phyloP scores from a whole-genome alignment of 2,888 invertebrate genomes.

The Nysson spinosus region DNA sequence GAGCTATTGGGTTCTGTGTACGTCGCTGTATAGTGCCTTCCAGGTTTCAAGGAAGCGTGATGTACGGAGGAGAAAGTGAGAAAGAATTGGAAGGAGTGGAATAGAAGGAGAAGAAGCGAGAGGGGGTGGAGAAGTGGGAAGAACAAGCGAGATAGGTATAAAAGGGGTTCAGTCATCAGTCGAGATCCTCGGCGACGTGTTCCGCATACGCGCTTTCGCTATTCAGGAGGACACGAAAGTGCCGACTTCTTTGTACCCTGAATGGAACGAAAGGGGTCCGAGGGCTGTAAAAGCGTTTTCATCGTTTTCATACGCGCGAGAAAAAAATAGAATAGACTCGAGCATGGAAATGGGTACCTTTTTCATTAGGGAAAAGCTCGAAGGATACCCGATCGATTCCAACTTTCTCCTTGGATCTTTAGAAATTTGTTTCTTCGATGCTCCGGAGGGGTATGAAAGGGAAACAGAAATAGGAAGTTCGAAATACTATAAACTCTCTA shows the following conservation, averaged over 20 bases:
- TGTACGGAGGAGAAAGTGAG: too few species aligned
- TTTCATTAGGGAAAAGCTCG: background rate
- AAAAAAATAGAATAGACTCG: background rate
- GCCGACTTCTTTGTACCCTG: constrained; percentile 21
- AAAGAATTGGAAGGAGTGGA: too few species aligned
- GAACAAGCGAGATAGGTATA: too few species aligned
- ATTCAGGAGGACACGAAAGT: constrained; percentile 26
- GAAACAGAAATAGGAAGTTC: too few species aligned
- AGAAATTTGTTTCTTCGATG: too few species aligned
- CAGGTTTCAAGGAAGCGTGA: background rate
- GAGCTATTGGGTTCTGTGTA: constrained; percentile 20
- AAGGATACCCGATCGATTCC: too few species aligned
- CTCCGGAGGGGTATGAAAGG: too few species aligned
- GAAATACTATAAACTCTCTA: too few species aligned
- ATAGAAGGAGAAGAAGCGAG: background rate
- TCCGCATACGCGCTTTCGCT: constrained; percentile 22
- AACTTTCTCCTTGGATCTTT: too few species aligned
- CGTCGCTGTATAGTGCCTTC: constrained; percentile 6
- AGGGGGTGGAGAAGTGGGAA: background rate
- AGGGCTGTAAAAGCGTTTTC: constrained; percentile 5
- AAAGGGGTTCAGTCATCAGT: constrained; percentile 21
- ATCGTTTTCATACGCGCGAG: background rate
- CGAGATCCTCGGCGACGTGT: constrained; percentile 24
- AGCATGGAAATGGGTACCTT: constrained; percentile 8
- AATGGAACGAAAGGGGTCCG: background rate